Evolutionary conservation across 2,888 invertebrate genomes (phyloP).

Genomic region (Blera fallax): DNA sequence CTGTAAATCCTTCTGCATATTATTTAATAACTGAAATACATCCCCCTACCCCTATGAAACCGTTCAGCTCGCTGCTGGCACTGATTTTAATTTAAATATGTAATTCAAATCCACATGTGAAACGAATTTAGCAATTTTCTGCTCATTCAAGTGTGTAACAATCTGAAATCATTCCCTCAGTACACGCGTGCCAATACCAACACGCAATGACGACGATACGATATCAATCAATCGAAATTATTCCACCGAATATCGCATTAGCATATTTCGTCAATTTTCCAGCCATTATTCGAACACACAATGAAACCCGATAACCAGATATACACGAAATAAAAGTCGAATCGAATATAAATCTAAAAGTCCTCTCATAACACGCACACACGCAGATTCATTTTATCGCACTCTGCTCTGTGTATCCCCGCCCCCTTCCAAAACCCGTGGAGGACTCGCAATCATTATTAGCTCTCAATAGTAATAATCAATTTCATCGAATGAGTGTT

Average conservation of each 20-base stretch:
- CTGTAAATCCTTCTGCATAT: background rate
- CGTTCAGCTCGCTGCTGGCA: background rate
- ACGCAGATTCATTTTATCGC: background rate
- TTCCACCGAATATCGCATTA: conserved; percentile 64
- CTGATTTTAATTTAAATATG: conserved; percentile 44
- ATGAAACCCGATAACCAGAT: conserved; percentile 59
- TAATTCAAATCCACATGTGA: conserved; percentile 29
- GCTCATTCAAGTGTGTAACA: conserved; percentile 61
- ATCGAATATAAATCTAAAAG: conserved; percentile 58
- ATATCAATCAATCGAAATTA: conserved; percentile 69
- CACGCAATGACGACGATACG: conserved; percentile 7
- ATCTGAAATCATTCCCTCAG: conserved; percentile 28
- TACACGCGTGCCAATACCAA: background rate
- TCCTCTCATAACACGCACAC: background rate
- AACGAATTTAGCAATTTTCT: conserved; percentile 48
- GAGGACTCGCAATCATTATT: conserved; percentile 39
- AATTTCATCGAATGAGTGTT: conserved; percentile 31
- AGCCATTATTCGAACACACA: conserved; percentile 57
- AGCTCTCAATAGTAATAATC: conserved; percentile 57
- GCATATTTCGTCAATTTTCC: conserved; percentile 67
- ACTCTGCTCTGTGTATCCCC: too few species aligned
- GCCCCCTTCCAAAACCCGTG: background rate
- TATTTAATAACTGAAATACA: background rate
- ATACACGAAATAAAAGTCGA: conserved; percentile 42
- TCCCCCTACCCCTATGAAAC: background rate